Evolutionary conservation across 2,797 vertebrate species (phyloP), one percentile per base, ranked within the genome.

Genomic region (Coregonus suidteri): DNA sequence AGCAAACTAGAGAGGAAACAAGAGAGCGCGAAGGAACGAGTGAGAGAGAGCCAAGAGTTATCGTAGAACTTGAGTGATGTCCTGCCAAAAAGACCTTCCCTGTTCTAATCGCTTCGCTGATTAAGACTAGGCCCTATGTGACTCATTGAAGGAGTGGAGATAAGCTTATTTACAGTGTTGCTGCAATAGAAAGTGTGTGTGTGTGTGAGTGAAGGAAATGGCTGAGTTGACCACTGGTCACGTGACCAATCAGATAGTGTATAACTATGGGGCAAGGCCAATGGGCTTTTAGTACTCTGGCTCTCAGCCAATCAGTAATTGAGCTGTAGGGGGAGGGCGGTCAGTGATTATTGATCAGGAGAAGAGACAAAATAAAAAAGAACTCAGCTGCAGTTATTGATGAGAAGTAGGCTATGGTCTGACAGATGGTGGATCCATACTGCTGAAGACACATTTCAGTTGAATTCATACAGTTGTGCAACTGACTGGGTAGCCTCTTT

Each of bases 311-410:
- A 65, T 74, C 69, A 70, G 51, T 73, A 31, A 78, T 5, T 56
- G 16, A 67, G 66, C 66, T 16, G 66, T 15, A 67, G 6, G 1
- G 1, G 30, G 20, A 20, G 9, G 59, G 59, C 11, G 59, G 59
- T 25, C 59, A 64, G n/a, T 20, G 59, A 3, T 64, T 62, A 62
- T 25, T 20, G 20, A 25, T 66, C 16, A 30, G 68, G n/a, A 75
- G 76, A 75, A 82, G 71, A 79, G 77, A 86, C 53, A 77, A 75
- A 85, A 72, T 78, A 79, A 81, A 89, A 82, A 54, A 71, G 56
- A 11, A 71, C 37, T 3, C 31, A 74, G 70, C 59, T 82, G 80
- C 47, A 68, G 64, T 76, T 71, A 84, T 30, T 70, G 70, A 84
- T 18, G 18, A 62, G 41, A 47, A 11, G 41, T 25, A 13, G 59